phyloP scores from a whole-genome alignment of 2,888 invertebrate species.

The Ochropleura leucogaster region DNA sequence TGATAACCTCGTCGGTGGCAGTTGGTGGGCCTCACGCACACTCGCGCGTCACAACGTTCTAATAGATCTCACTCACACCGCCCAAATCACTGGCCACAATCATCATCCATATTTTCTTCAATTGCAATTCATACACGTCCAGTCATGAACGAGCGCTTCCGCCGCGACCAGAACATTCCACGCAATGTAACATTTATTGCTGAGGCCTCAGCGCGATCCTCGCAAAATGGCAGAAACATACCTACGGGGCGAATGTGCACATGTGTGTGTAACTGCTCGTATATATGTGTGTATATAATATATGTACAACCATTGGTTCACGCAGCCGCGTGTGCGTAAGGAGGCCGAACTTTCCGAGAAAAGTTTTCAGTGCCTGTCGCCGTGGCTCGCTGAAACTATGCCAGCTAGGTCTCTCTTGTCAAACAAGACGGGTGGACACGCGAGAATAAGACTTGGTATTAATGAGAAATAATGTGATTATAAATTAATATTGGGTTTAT shows the following conservation, averaged over 20 bases:
- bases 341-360: constrained; percentile 76
- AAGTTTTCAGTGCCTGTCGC: constrained; percentile 71
- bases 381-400: constrained; percentile 59
- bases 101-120: constrained; percentile 64
- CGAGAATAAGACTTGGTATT: constrained; percentile 23
- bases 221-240: constrained; percentile 70
- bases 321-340: constrained; percentile 71
- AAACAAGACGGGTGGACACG: constrained; percentile 24
- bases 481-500: constrained; percentile 59
- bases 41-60: constrained; percentile 60
- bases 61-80: constrained; percentile 69
- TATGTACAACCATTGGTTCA: constrained; percentile 68
- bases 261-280: constrained; percentile 66
- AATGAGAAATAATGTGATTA: constrained; percentile 42
- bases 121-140: constrained; percentile 61
- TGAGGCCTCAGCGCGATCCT: constrained; percentile 71
- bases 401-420: constrained; percentile 43
- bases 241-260: constrained; percentile 69
- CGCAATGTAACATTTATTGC: constrained; percentile 75
- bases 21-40: constrained; percentile 69
- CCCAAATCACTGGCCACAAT: constrained; percentile 65
- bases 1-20: constrained; percentile 85
- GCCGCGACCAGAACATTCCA: constrained; percentile 57
- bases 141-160: constrained; percentile 34
- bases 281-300: constrained; percentile 66